These are phyloP conservation scores for Marmota monax DNA, from an alignment of 2,113 vertebrate species.

Conservation along the genomic window DNA sequence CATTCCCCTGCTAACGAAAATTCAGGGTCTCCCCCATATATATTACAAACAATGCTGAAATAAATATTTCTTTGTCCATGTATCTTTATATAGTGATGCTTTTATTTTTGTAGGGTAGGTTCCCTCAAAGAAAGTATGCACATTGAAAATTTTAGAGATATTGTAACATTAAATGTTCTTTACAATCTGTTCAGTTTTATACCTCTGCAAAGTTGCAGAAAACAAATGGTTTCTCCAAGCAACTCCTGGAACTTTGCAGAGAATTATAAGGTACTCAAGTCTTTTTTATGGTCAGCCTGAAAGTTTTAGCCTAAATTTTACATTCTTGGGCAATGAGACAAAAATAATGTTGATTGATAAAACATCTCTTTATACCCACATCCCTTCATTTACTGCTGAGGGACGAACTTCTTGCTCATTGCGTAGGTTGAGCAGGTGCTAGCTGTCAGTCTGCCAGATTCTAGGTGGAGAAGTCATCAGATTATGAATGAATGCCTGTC, in stretches of 20 bases:
- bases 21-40: background rate
- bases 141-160: constrained; percentile 24
- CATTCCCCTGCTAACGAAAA: background rate
- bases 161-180: constrained; percentile 58
- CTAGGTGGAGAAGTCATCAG: constrained; percentile 70
- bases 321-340: constrained; percentile 43
- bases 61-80: background rate
- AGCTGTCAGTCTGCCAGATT: constrained; percentile 74
- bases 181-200: constrained; percentile 56
- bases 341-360: constrained; percentile 52
- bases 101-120: background rate
- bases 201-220: constrained; percentile 34
- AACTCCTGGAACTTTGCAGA: constrained; percentile 2
- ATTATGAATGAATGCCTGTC: constrained; percentile 76
- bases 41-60: background rate
- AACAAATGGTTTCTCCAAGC: constrained; percentile 62
- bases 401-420: constrained; percentile 29
- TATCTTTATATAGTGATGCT: background rate
- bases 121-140: background rate
- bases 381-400: constrained; percentile 18
- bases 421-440: constrained; percentile 63
- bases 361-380: constrained; percentile 38
- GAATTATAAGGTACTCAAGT: constrained; percentile 7
- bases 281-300: constrained; percentile 50
- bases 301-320: constrained; percentile 68